Evolutionary conservation across 2,797 vertebrate species (phyloP).

Genomic region (Sphenopsis melanotis): DNA sequence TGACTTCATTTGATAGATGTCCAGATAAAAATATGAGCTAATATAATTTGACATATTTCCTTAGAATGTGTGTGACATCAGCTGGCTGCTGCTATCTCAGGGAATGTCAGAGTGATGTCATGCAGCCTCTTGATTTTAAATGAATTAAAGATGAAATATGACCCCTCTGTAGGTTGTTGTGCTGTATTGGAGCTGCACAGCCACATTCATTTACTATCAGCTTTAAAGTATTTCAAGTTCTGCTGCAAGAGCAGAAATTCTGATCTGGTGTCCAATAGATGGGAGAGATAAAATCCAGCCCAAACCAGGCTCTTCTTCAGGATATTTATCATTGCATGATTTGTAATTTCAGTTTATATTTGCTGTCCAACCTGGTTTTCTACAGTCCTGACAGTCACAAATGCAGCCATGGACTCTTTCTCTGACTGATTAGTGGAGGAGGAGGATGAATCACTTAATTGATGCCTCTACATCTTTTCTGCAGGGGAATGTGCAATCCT

Average conservation of each 20-base stretch:
- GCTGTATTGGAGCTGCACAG: neutral
- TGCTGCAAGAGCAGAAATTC: neutral
- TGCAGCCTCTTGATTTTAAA: neutral
- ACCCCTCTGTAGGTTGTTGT: neutral
- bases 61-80: constrained; percentile 3
- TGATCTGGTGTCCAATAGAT: neutral
- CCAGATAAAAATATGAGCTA: constrained; percentile 16
- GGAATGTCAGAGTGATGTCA: constrained; percentile 39
- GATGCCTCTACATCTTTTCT: neutral
- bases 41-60: constrained; percentile 1
- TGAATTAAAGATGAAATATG: constrained; percentile 1
- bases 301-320: neutral
- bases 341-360: neutral
- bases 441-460: neutral
- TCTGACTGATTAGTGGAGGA: neutral
- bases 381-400: neutral
- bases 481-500: neutral
- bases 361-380: neutral
- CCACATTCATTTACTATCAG: neutral
- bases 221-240: neutral
- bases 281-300: neutral
- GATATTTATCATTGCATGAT: neutral
- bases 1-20: neutral
- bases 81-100: neutral
- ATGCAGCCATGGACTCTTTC: neutral